phyloP scores from a whole-genome alignment of 2,797 vertebrate genomes.

The Erithacus rubecula region DNA sequence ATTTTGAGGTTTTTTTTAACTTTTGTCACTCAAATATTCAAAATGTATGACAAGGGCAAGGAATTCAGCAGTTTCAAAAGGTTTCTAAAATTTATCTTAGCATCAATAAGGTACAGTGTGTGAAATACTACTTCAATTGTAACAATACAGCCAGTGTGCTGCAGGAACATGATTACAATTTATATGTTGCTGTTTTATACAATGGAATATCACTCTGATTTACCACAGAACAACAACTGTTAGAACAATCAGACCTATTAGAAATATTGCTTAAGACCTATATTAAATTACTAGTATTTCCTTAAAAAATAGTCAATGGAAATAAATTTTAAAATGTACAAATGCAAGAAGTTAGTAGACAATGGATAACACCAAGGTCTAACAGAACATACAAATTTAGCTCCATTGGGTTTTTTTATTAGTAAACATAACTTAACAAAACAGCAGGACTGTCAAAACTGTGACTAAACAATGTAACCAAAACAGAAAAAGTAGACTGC shows the following conservation, averaged over 20 bases:
- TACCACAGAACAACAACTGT: neutral
- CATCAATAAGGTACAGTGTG: neutral
- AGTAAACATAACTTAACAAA: neutral
- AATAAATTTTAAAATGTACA: neutral
- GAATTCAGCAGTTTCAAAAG: neutral
- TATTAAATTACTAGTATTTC: neutral
- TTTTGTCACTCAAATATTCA: neutral
- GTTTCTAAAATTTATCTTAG: neutral
- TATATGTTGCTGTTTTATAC: neutral
- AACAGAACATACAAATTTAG: neutral
- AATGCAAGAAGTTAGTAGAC: neutral
- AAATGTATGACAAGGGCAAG: neutral
- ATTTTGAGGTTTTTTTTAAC: neutral
- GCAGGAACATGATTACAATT: neutral
- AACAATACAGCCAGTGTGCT: neutral
- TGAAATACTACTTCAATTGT: neutral
- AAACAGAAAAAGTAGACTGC: neutral
- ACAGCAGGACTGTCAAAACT: neutral
- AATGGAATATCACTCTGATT: neutral
- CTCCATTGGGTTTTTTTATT: neutral
- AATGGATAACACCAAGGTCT: neutral
- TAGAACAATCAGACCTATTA: neutral
- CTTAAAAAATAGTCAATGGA: neutral
- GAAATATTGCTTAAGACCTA: neutral
- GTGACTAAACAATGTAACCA: neutral